Evolutionary conservation across 2,888 invertebrate genomes (phyloP).

Genomic region (Dynastes maya): DNA sequence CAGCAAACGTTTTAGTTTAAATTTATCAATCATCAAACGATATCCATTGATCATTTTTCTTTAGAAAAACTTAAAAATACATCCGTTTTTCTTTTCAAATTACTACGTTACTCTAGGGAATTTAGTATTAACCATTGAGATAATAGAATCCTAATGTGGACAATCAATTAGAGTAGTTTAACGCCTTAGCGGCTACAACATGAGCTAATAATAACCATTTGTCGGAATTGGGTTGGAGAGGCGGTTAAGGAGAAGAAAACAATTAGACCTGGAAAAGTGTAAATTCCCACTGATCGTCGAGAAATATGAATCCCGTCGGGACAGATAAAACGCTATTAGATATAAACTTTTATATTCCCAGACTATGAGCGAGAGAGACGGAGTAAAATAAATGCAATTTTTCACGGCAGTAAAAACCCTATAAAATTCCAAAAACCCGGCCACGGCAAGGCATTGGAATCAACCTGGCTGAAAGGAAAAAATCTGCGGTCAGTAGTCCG

Average conservation of each 20-base stretch:
- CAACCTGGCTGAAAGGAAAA: conserved; percentile 39
- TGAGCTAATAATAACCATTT: conserved; percentile 21
- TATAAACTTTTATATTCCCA: conserved; percentile 49
- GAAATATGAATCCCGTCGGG: conserved; percentile 34
- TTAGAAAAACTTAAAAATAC: too few relatives aligned
- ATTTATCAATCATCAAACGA: too few relatives aligned
- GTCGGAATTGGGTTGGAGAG: neutral
- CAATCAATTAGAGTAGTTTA: neutral
- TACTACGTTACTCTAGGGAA: too few relatives aligned
- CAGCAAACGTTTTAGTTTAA: too few relatives aligned
- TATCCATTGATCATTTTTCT: too few relatives aligned
- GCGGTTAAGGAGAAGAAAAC: conserved; percentile 3
- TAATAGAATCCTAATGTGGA: neutral
- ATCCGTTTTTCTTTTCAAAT: too few relatives aligned
- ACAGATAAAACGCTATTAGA: conserved; percentile 47
- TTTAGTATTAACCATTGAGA: neutral
- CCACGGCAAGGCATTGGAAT: conserved; percentile 33
- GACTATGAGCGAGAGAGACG: conserved; percentile 2
- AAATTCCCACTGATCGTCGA: conserved; percentile 13
- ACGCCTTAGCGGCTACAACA: neutral
- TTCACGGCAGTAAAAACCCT: conserved; percentile 48
- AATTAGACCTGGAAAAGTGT: conserved; percentile 35
- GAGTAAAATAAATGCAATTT: conserved; percentile 53
- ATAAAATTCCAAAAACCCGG: conserved; percentile 49
- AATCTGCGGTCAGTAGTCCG: conserved; percentile 40